Percentiles rank a stretch among this genome's conserved stretches.
Evolutionary conservation across 2,888 invertebrate species (phyloP).

Genomic region (Halictus ligatus): DNA sequence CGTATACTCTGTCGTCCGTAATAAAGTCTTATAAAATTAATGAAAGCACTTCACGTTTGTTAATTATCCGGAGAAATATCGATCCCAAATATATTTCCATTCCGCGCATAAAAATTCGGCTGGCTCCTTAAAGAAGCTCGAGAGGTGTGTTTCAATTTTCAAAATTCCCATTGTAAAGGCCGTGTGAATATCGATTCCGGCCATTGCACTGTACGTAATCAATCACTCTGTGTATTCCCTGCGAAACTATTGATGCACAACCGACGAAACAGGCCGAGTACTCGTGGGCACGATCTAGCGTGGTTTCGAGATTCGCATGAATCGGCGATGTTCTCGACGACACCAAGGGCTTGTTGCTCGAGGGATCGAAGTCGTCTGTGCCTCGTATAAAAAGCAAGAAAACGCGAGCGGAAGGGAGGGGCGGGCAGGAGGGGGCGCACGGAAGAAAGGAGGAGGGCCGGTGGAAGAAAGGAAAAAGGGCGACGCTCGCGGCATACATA

Average conservation of each 20-base stretch:
- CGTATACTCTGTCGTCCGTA: too few relatives aligned
- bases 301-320: conserved; percentile 20
- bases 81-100: too few relatives aligned
- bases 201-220: neutral
- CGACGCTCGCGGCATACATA: conserved; percentile 80
- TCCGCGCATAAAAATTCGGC: neutral
- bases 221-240: neutral
- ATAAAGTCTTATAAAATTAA: too few relatives aligned
- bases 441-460: conserved; percentile 28
- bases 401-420: conserved; percentile 14
- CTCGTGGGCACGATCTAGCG: neutral
- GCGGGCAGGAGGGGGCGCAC: neutral
- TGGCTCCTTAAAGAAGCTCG: neutral
- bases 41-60: too few relatives aligned
- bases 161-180: neutral
- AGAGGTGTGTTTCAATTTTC: neutral
- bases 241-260: neutral
- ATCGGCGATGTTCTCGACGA: conserved; percentile 45
- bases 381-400: conserved; percentile 61
- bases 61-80: too few relatives aligned
- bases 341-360: conserved; percentile 60
- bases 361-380: conserved; percentile 63
- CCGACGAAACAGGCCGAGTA: conserved; percentile 18
- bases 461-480: conserved; percentile 67
- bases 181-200: neutral